phyloP scores from a whole-genome alignment of 1,140 invertebrate species.

The Mercenaria mercenaria region DNA sequence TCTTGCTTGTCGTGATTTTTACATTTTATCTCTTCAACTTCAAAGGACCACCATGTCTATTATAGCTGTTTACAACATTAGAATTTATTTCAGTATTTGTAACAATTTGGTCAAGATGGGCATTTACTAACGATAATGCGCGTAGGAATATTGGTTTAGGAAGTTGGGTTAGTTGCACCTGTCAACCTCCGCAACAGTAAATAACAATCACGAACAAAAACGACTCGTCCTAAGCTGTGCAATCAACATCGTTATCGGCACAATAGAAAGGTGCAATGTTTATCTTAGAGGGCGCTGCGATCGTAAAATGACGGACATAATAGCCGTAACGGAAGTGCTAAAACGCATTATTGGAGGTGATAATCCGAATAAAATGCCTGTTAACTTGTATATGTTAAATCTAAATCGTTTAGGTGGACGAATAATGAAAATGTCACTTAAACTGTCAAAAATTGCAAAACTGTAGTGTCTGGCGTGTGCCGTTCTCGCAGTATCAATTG shows the following conservation, averaged over 20 bases:
- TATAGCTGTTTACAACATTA: neutral
- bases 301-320: conserved; percentile 33
- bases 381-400: conserved; percentile 14
- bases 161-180: conserved; percentile 39
- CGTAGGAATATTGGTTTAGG: neutral
- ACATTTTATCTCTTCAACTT: no score
- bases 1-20: no score
- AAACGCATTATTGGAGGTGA: conserved; percentile 38
- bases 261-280: conserved; percentile 47
- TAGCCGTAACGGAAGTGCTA: conserved; percentile 34
- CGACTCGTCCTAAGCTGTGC: neutral
- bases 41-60: neutral
- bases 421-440: neutral
- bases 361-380: conserved; percentile 29
- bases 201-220: conserved; percentile 34
- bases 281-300: conserved; percentile 30
- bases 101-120: neutral
- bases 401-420: neutral
- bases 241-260: conserved; percentile 45
- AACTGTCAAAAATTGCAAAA: neutral
- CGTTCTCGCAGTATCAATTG: neutral
- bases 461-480: neutral
- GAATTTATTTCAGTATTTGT: conserved; percentile 26
- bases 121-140: conserved; percentile 1
- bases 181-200: conserved; percentile 44